phyloP scores from a whole-genome alignment of 2,113 vertebrate species.

The Nematolebias whitei region DNA sequence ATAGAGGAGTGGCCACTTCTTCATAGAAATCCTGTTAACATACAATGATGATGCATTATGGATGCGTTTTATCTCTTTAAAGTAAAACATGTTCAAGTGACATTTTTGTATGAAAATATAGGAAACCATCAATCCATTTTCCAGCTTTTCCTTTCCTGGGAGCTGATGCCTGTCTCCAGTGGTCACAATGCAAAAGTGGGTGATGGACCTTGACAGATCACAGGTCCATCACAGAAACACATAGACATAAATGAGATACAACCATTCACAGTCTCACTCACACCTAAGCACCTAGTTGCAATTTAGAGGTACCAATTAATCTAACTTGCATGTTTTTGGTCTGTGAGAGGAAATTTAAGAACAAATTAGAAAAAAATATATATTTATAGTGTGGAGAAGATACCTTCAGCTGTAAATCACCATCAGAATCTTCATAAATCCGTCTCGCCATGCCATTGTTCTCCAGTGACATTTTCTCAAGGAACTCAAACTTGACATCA shows the following conservation, averaged over 20 bases:
- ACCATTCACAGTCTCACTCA: too few species aligned
- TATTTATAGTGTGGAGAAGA: neutral
- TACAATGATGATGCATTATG: neutral
- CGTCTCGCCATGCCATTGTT: constrained; percentile 81
- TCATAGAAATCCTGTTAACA: constrained; percentile 84
- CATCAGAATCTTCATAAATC: constrained; percentile 86
- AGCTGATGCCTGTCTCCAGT: too few species aligned
- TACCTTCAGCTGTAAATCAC: constrained; percentile 85
- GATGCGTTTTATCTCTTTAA: neutral
- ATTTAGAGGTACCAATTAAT: too few species aligned
- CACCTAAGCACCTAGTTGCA: too few species aligned
- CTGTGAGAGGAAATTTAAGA: too few species aligned
- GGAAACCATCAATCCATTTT: too few species aligned
- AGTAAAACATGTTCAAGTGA: neutral
- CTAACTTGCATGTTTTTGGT: too few species aligned
- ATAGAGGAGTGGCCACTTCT: constrained; percentile 84
- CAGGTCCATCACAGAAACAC: too few species aligned
- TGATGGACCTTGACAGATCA: too few species aligned
- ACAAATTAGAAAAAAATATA: neutral
- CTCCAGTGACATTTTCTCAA: constrained; percentile 84
- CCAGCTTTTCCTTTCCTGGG: too few species aligned
- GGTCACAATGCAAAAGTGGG: too few species aligned
- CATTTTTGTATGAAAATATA: neutral
- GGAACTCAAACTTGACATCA: constrained; percentile 84
- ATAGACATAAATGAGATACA: too few species aligned